phyloP scores from a whole-genome alignment of 2,888 invertebrate species.

The Hanleya hanleyi region DNA sequence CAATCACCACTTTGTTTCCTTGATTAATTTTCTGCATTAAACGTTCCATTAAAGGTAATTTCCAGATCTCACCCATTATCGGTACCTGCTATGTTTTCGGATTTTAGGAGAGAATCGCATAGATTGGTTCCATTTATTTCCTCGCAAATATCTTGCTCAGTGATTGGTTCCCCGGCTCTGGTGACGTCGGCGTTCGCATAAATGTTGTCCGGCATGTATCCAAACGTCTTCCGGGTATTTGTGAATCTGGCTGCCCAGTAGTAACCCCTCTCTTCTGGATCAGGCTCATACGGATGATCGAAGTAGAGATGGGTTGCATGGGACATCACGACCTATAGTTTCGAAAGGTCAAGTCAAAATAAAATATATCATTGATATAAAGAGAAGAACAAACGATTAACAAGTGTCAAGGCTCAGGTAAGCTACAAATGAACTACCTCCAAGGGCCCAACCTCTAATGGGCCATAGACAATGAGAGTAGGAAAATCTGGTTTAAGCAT shows the following conservation, averaged over 20 bases:
- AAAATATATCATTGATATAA: too few relatives aligned
- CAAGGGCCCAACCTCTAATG: too few relatives aligned
- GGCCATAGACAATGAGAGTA: too few relatives aligned
- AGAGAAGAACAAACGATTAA: too few relatives aligned
- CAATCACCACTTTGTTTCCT: too few relatives aligned
- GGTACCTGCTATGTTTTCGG: slow-evolving; percentile 43
- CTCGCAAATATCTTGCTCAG: slow-evolving; percentile 4
- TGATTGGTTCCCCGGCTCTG: slow-evolving; percentile 27
- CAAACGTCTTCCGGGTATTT: slow-evolving; percentile 45
- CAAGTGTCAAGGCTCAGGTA: too few relatives aligned
- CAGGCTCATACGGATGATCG: slow-evolving; percentile 60
- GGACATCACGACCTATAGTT: slow-evolving; percentile 48
- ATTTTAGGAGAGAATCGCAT: slow-evolving; percentile 30
- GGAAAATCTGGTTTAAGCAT: too few relatives aligned
- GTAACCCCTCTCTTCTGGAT: slow-evolving; percentile 55
- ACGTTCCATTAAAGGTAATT: too few relatives aligned
- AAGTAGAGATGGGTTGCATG: slow-evolving; percentile 56
- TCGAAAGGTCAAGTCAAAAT: too few relatives aligned
- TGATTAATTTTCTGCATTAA: too few relatives aligned
- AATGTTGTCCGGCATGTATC: slow-evolving; percentile 43
- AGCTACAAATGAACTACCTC: too few relatives aligned
- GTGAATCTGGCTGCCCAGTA: slow-evolving; percentile 58
- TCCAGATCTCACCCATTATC: too few relatives aligned
- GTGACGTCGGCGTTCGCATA: slow-evolving; percentile 44
- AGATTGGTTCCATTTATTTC: neutral